A percentile compares a stretch with the other conserved stretches of the same genome.
Conservation (phyloP, 1,140 invertebrate genomes). For the Lepidostoma basale region DNA sequence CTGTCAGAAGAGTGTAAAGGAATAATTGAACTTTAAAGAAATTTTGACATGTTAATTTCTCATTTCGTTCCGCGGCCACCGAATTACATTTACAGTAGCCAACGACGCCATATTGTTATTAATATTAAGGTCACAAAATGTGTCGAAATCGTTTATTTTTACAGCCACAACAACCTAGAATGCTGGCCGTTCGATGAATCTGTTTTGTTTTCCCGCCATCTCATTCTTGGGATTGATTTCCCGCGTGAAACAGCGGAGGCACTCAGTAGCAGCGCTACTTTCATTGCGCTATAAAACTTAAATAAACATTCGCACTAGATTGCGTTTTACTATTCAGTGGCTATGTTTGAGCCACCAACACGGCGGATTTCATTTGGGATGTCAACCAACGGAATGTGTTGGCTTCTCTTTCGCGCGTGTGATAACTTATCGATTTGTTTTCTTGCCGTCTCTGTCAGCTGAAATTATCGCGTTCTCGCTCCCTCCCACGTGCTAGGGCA, state of each 20-base stretch:
- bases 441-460: slow-evolving; percentile 57
- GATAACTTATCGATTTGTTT: slow-evolving; percentile 30
- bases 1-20: not conserved
- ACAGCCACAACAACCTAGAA: not conserved
- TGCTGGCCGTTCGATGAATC: slow-evolving; percentile 4
- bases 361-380: not conserved
- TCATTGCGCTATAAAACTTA: not conserved
- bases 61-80: not conserved
- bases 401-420: slow-evolving; percentile 50
- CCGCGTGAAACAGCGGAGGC: too few relatives aligned
- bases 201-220: slow-evolving; percentile 21
- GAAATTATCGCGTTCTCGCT: slow-evolving; percentile 44
- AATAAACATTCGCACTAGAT: not conserved
- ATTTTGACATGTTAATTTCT: not conserved
- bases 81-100: not conserved
- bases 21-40: not conserved
- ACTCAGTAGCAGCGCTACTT: too few relatives aligned
- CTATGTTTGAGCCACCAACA: not conserved
- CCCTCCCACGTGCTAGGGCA: slow-evolving; percentile 53
- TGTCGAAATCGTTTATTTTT: slow-evolving; percentile 1
- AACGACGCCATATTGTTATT: not conserved
- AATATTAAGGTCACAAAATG: not conserved
- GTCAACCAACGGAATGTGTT: slow-evolving; percentile 36
- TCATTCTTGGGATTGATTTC: not conserved
- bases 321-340: not conserved